A percentile compares a stretch with the other conserved stretches of the same genome.
phyloP scores from a whole-genome alignment of 2,888 invertebrate species.

The Entomobrya multifasciata region DNA sequence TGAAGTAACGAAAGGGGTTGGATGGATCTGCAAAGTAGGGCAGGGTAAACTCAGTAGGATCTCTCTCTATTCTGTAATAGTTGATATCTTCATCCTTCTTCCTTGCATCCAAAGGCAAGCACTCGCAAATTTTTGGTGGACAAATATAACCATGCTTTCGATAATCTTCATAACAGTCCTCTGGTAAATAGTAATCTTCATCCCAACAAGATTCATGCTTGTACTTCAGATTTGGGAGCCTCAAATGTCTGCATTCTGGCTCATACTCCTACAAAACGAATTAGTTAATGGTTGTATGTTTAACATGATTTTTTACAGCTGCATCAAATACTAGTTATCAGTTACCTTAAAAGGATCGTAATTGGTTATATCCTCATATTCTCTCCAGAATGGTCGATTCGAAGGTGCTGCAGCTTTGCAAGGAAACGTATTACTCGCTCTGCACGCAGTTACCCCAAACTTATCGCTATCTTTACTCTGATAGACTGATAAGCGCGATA shows the following conservation, averaged over 20 bases:
- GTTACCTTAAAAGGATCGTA: constrained; percentile 76
- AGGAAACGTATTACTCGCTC: constrained; percentile 73
- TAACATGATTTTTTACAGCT: too few relatives aligned
- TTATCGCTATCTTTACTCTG: constrained; percentile 57
- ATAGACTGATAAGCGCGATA: constrained; percentile 76
- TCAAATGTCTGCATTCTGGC: constrained; percentile 76
- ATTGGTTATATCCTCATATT: constrained; percentile 77
- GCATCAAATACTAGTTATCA: too few relatives aligned
- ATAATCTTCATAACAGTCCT: constrained; percentile 75
- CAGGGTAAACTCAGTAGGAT: constrained; percentile 72
- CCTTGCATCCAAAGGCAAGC: constrained; percentile 76
- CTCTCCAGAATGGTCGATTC: constrained; percentile 75
- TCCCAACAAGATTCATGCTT: constrained; percentile 76
- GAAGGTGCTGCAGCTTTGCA: constrained; percentile 75
- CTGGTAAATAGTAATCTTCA: constrained; percentile 76
- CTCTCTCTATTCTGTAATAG: constrained; percentile 74
- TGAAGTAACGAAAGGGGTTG: constrained; percentile 75
- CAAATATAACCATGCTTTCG: constrained; percentile 72
- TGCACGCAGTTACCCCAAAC: constrained; percentile 73
- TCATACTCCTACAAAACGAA: constrained; percentile 71
- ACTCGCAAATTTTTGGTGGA: constrained; percentile 76
- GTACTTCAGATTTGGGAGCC: constrained; percentile 77
- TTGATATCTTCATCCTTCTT: constrained; percentile 74
- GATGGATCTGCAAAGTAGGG: constrained; percentile 78
- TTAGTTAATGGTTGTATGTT: too few relatives aligned